A percentile compares a stretch with the other conserved stretches of the same genome.
Evolutionary conservation across 2,888 invertebrate species (phyloP).

Genomic region (Scaptomyza tumidula): DNA sequence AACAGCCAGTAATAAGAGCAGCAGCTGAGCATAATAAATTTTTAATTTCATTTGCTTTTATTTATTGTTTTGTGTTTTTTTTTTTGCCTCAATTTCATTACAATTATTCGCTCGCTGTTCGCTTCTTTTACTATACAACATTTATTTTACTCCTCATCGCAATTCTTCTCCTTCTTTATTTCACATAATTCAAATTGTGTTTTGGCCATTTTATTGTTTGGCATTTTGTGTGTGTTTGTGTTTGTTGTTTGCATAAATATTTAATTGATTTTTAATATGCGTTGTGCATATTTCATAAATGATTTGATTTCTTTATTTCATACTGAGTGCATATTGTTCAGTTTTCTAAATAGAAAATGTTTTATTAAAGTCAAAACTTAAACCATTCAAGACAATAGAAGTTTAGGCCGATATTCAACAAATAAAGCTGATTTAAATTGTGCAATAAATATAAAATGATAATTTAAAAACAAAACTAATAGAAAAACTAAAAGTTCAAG

Average conservation of each 20-base stretch:
- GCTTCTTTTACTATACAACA: slow-evolving; percentile 9
- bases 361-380: not conserved
- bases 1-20: slow-evolving; percentile 18
- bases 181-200: slow-evolving; percentile 47
- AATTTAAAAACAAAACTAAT: too few species aligned
- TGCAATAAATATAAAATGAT: too few species aligned
- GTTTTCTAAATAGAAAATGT: slow-evolving; percentile 17
- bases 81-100: slow-evolving; percentile 69
- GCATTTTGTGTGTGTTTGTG: slow-evolving; percentile 15
- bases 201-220: slow-evolving; percentile 35
- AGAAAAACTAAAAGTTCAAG: too few species aligned
- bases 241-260: slow-evolving; percentile 68
- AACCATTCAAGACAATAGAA: not conserved
- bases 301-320: slow-evolving; percentile 38
- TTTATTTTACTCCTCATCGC: not conserved
- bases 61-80: slow-evolving; percentile 42
- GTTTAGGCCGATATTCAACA: too few species aligned
- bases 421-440: too few species aligned
- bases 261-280: slow-evolving; percentile 78
- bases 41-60: slow-evolving; percentile 75
- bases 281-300: slow-evolving; percentile 69
- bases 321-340: slow-evolving; percentile 3
- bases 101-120: slow-evolving; percentile 43
- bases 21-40: slow-evolving; percentile 71
- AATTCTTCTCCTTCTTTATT: slow-evolving; percentile 18